phyloP scores from a whole-genome alignment of 2,888 invertebrate genomes.

The Hydroisotoma schaefferi region DNA sequence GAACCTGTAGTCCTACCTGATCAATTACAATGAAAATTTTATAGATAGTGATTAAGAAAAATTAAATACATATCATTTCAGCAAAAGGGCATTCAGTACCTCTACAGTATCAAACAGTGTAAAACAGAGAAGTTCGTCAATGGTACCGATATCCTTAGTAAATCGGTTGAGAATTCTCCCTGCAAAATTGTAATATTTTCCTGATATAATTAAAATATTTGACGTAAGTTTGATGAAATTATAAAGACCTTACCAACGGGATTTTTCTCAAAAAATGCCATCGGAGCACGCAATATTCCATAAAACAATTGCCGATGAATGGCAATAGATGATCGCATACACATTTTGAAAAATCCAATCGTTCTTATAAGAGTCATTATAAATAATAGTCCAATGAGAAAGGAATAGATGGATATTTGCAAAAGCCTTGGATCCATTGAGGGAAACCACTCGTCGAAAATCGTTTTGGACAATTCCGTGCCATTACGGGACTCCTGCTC shows the following conservation, averaged over 20 bases:
- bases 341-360: slow-evolving; percentile 67
- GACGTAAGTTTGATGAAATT: not conserved
- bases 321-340: slow-evolving; percentile 71
- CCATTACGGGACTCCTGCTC: not conserved
- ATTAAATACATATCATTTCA: not conserved
- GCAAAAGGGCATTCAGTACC: slow-evolving; percentile 36
- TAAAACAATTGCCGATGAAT: slow-evolving; percentile 81
- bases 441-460: not conserved
- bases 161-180: slow-evolving; percentile 78
- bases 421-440: slow-evolving; percentile 7
- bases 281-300: slow-evolving; percentile 71
- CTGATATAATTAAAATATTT: not conserved
- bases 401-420: slow-evolving; percentile 40
- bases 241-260: slow-evolving; percentile 69
- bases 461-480: not conserved
- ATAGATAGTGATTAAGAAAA: not conserved
- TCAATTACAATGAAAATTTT: not conserved
- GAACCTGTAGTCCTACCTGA: slow-evolving; percentile 50
- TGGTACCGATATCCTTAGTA: slow-evolving; percentile 76
- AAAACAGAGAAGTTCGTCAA: slow-evolving; percentile 67
- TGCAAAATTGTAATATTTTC: slow-evolving; percentile 45
- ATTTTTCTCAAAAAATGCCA: slow-evolving; percentile 85
- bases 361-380: slow-evolving; percentile 53
- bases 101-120: slow-evolving; percentile 29
- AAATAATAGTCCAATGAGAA: slow-evolving; percentile 34